Percentiles rank a stretch among this genome's conserved stretches.
Conservation (phyloP, 1,140 invertebrate genomes). For the Drosophila yakuba region DNA sequence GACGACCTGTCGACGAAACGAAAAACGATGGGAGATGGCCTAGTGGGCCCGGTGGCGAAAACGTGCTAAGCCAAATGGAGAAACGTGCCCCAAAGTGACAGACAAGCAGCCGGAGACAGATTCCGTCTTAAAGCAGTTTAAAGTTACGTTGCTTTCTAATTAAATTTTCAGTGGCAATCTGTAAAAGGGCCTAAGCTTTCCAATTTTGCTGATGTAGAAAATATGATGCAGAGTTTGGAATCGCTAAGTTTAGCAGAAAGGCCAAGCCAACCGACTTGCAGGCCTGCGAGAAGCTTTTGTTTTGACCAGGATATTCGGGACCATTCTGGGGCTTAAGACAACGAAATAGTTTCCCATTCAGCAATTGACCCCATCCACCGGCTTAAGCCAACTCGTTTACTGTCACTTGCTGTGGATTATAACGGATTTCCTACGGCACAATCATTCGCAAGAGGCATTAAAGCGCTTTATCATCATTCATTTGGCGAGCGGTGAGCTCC, state of each 20-base stretch:
- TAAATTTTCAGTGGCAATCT: conserved; percentile 41
- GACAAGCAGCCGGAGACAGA: conserved; percentile 32
- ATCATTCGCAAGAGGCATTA: conserved; percentile 80
- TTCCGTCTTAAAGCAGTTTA: conserved; percentile 58
- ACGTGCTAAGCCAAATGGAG: conserved; percentile 70
- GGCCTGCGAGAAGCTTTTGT: conserved; percentile 11
- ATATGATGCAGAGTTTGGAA: conserved; percentile 14
- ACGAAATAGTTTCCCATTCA: conserved; percentile 67
- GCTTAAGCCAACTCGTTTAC: conserved; percentile 71
- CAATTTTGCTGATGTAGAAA: conserved; percentile 11
- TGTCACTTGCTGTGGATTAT: conserved; percentile 82
- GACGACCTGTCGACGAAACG: conserved; percentile 51
- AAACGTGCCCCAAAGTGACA: conserved; percentile 38
- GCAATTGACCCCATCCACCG: conserved; percentile 15
- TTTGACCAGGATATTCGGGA: conserved; percentile 37
- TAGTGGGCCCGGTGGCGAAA: conserved; percentile 49
- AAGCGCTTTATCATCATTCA: conserved; percentile 81
- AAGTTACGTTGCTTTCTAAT: conserved; percentile 32
- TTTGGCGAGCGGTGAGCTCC: conserved; percentile 63
- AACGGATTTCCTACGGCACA: conserved; percentile 73
- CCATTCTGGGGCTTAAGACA: conserved; percentile 44
- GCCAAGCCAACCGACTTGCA: conserved; percentile 6
- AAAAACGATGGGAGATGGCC: conserved; percentile 13
- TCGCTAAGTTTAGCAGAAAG: conserved; percentile 16
- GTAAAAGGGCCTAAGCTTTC: background rate